Evolutionary conservation across 2,888 invertebrate genomes (phyloP).

Genomic region (Camptogramma bilineatum): DNA sequence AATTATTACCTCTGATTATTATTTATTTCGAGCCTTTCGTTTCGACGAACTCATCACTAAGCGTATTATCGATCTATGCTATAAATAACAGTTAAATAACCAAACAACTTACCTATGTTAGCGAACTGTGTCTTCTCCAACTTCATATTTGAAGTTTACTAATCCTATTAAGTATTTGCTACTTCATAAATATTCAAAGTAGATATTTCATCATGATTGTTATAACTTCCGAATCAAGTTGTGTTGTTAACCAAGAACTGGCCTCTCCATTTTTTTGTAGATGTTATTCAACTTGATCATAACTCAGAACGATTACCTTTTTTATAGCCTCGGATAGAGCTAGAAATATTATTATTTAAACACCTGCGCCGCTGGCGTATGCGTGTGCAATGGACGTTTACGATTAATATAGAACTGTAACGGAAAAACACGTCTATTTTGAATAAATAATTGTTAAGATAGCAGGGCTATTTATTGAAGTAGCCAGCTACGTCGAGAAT

Average conservation of each 20-base stretch:
- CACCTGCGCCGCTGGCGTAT: slow-evolving; percentile 68
- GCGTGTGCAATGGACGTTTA: slow-evolving; percentile 65
- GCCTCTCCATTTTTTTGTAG: slow-evolving; percentile 70
- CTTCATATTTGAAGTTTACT: slow-evolving; percentile 41
- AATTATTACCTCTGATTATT: background rate
- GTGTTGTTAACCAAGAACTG: slow-evolving; percentile 67
- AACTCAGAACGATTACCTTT: slow-evolving; percentile 64
- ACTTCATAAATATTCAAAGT: slow-evolving; percentile 77
- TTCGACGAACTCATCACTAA: slow-evolving; percentile 15
- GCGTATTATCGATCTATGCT: slow-evolving; percentile 53
- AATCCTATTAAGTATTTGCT: slow-evolving; percentile 39
- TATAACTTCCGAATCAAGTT: slow-evolving; percentile 59
- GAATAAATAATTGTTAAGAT: slow-evolving; percentile 49
- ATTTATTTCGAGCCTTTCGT: background rate
- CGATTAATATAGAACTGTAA: slow-evolving; percentile 69
- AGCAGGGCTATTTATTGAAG: slow-evolving; percentile 53
- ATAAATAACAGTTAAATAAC: slow-evolving; percentile 58
- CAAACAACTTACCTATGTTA: slow-evolving; percentile 52
- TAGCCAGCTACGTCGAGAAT: slow-evolving; percentile 48
- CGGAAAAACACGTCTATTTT: slow-evolving; percentile 55
- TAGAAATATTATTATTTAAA: slow-evolving; percentile 67
- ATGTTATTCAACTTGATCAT: slow-evolving; percentile 65
- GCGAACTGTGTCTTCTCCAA: slow-evolving; percentile 71
- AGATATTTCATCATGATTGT: slow-evolving; percentile 56
- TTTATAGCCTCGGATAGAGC: slow-evolving; percentile 67